Evolutionary conservation across 2,888 invertebrate genomes (phyloP).

Genomic region (Drosophila flavopinicola): DNA sequence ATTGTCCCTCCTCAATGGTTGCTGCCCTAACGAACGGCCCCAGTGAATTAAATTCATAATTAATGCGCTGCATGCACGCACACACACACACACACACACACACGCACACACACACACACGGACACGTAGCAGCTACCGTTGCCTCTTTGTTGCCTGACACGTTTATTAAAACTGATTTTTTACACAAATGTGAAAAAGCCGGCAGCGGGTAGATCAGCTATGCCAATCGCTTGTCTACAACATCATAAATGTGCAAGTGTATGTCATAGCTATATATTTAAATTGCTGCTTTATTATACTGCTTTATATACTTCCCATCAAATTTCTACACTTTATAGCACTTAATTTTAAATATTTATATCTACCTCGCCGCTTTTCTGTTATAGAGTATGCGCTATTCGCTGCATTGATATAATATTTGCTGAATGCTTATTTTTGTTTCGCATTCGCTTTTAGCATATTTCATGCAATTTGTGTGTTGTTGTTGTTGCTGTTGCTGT

Average conservation of each 20-base stretch:
- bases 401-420: neutral
- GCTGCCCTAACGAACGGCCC: conserved; percentile 61
- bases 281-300: too few relatives aligned
- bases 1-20: conserved; percentile 36
- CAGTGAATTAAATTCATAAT: conserved; percentile 80
- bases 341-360: too few relatives aligned
- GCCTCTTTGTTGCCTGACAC: conserved; percentile 75
- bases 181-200: conserved; percentile 10
- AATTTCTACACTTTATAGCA: too few relatives aligned
- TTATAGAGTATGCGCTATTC: conserved; percentile 18
- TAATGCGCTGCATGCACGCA: conserved; percentile 82
- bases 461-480: conserved; percentile 39
- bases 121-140: conserved; percentile 74
- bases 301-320: too few relatives aligned
- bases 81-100: conserved; percentile 47
- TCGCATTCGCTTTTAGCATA: conserved; percentile 41
- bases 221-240: too few relatives aligned
- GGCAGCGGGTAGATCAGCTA: conserved; percentile 14
- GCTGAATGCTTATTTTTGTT: conserved; percentile 6
- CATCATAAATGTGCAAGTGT: too few relatives aligned
- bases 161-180: conserved; percentile 78
- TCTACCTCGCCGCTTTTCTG: too few relatives aligned
- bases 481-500: conserved; percentile 24
- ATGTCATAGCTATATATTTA: too few relatives aligned
- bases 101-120: conserved; percentile 45